A percentile compares a stretch with the other conserved stretches of the same genome.
Conservation (phyloP, 2,797 vertebrate genomes). For the Hydrocynus forskahlii region DNA sequence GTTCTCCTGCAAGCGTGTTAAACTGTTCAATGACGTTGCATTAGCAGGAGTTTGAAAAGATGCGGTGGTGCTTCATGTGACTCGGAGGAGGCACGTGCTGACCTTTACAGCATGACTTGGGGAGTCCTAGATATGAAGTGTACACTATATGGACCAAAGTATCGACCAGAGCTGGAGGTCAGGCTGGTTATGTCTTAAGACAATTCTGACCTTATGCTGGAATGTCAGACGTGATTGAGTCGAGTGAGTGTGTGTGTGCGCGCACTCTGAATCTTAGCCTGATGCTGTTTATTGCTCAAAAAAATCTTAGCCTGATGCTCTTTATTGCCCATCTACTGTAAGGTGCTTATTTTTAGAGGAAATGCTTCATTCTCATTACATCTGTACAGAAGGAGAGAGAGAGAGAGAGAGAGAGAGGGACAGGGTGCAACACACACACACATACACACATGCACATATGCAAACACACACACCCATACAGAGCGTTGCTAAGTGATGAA, state of each 20-base stretch:
- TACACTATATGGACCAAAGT: too few relatives aligned
- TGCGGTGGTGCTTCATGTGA: too few relatives aligned
- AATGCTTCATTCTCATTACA: constrained; percentile 12
- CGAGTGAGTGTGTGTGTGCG: too few relatives aligned
- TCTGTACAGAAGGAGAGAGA: constrained; percentile 14
- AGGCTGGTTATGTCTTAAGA: not conserved
- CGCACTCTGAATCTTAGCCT: too few relatives aligned
- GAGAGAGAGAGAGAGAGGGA: not conserved
- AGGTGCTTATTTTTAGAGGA: constrained; percentile 22
- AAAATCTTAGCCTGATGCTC: not conserved
- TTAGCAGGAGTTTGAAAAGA: too few relatives aligned
- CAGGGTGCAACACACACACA: not conserved
- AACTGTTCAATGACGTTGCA: too few relatives aligned
- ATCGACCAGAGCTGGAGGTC: not conserved
- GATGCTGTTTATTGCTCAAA: constrained; percentile 2
- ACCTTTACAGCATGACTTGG: too few relatives aligned
- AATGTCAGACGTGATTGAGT: too few relatives aligned
- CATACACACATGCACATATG: constrained; percentile 34
- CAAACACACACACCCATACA: constrained; percentile 21
- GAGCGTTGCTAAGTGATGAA: constrained; percentile 60
- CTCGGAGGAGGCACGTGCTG: too few relatives aligned
- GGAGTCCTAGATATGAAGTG: too few relatives aligned
- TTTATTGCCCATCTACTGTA: constrained; percentile 6
- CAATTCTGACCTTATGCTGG: not conserved
- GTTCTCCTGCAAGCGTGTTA: too few relatives aligned